Percentiles rank a stretch among this genome's conserved stretches.
phyloP scores from a whole-genome alignment of 1,140 invertebrate species.

The Megalopta genalis region DNA sequence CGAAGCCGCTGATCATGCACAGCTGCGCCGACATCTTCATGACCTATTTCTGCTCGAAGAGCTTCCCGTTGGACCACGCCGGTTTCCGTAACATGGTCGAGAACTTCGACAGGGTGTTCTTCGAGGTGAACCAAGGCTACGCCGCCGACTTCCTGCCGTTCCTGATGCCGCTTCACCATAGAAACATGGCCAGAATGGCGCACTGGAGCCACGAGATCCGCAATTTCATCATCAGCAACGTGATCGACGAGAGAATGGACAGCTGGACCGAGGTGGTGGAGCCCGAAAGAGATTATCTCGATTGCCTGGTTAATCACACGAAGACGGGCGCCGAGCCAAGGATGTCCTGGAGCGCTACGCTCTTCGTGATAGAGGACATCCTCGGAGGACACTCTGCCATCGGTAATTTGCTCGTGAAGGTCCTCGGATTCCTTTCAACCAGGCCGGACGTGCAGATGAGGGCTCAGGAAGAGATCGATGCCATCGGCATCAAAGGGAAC shows the following conservation, averaged over 20 bases:
- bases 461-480: constrained; percentile 87
- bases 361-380: constrained; percentile 92
- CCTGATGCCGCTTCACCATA: constrained; percentile 86
- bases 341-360: constrained; percentile 84
- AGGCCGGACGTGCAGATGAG: constrained; percentile 83
- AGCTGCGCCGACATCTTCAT: constrained; percentile 92
- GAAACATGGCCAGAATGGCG: constrained; percentile 85
- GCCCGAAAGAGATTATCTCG: constrained; percentile 83
- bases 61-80: constrained; percentile 85
- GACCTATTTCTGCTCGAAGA: constrained; percentile 89
- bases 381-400: constrained; percentile 93
- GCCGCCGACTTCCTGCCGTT: constrained; percentile 93
- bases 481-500: constrained; percentile 76
- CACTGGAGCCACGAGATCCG: constrained; percentile 86
- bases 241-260: constrained; percentile 84
- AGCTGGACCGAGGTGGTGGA: constrained; percentile 80
- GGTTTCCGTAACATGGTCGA: constrained; percentile 85
- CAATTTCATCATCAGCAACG: constrained; percentile 86
- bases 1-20: constrained; percentile 84
- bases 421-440: constrained; percentile 85
- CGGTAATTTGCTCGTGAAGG: constrained; percentile 90
- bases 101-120: constrained; percentile 92
- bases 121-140: constrained; percentile 94
- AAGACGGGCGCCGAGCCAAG: constrained; percentile 81
- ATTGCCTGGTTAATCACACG: constrained; percentile 87